These are phyloP conservation scores for Sebastes fasciatus DNA, from an alignment of 2,113 vertebrate genomes.

Conservation along the genomic window DNA sequence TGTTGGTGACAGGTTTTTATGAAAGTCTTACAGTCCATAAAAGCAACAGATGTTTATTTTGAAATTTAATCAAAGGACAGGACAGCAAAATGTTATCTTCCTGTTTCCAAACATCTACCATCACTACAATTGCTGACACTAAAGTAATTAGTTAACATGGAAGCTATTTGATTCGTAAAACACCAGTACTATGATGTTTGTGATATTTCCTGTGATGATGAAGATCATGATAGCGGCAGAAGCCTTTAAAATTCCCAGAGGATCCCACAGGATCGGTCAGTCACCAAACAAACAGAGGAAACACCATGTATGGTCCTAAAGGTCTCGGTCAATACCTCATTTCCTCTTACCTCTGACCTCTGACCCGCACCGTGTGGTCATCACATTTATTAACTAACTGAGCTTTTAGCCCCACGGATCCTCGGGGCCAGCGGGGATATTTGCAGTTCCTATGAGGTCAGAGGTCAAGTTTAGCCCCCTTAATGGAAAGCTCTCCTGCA, in stretches of 20 bases:
- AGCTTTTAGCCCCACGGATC: conserved; percentile 39
- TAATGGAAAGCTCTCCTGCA: conserved; percentile 59
- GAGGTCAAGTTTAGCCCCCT: conserved; percentile 55
- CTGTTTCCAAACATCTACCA: not conserved
- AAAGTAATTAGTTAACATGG: not conserved
- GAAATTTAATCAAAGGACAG: not conserved
- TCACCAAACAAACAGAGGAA: conserved; percentile 22
- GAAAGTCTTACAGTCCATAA: no score
- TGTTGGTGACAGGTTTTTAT: no score
- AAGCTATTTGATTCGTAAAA: not conserved
- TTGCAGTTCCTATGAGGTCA: conserved; percentile 53
- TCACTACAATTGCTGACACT: not conserved
- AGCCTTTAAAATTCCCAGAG: not conserved
- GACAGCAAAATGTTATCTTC: not conserved
- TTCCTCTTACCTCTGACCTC: conserved; percentile 52
- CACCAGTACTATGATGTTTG: not conserved
- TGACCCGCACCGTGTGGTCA: conserved; percentile 42
- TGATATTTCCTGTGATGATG: not conserved
- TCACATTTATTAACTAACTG: conserved; percentile 20
- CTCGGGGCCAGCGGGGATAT: conserved; percentile 31
- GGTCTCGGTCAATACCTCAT: conserved; percentile 26
- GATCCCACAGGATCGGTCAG: not conserved
- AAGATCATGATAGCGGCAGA: not conserved
- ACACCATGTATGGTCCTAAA: conserved; percentile 1
- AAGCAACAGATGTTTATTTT: no score